Percentiles rank a stretch among this genome's conserved stretches.
Conservation (phyloP, 2,888 invertebrate genomes). For the Latrodectus elegans region DNA sequence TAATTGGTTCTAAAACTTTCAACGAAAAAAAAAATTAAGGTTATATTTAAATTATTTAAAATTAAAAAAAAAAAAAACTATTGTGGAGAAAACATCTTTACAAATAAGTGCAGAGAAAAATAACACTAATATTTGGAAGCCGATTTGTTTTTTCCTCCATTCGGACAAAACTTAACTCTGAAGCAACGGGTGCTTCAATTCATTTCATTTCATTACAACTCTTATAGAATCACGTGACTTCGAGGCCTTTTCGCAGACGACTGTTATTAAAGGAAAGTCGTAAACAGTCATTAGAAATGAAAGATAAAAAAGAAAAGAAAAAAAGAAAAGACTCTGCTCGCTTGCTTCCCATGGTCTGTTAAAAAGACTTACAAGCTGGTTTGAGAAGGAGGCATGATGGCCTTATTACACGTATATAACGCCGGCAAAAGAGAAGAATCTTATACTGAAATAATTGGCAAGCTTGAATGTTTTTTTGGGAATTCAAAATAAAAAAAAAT, state of each 20-base stretch:
- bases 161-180: background rate
- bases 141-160: too few relatives aligned
- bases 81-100: too few relatives aligned
- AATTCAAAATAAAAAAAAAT: background rate
- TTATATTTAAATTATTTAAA: too few relatives aligned
- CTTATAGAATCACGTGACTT: slow-evolving; percentile 57
- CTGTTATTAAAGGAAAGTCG: slow-evolving; percentile 67
- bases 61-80: too few relatives aligned
- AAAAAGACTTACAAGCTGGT: slow-evolving; percentile 39
- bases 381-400: slow-evolving; percentile 39
- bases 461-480: slow-evolving; percentile 6
- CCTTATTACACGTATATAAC: slow-evolving; percentile 60
- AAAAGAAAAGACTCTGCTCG: slow-evolving; percentile 10
- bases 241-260: slow-evolving; percentile 39
- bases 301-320: background rate
- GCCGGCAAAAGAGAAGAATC: slow-evolving; percentile 35
- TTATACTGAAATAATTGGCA: slow-evolving; percentile 55
- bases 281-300: slow-evolving; percentile 65
- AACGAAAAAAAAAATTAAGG: too few relatives aligned
- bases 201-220: slow-evolving; percentile 57
- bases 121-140: too few relatives aligned
- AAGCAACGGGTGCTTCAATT: slow-evolving; percentile 46
- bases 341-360: slow-evolving; percentile 30
- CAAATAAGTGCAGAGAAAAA: too few relatives aligned
- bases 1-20: too few relatives aligned